Evolutionary conservation across 1,140 invertebrate species (phyloP).

Genomic region (Lepeophtheirus salmonis): DNA sequence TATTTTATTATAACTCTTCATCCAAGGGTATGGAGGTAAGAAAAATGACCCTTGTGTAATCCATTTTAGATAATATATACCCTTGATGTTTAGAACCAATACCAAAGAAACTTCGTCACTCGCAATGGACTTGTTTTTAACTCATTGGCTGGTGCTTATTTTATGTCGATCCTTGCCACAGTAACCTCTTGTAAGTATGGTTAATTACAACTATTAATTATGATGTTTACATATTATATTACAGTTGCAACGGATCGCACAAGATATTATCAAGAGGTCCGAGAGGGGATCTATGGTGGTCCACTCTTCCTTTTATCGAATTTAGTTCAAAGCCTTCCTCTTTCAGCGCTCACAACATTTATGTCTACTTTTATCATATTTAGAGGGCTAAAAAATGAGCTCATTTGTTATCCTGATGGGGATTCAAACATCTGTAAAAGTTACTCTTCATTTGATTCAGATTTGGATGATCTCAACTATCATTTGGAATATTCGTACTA

Average conservation of each 20-base stretch:
- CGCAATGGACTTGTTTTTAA: constrained; percentile 62
- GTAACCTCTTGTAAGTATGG: constrained; percentile 26
- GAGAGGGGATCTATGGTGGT: constrained; percentile 66
- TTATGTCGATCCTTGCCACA: constrained; percentile 55
- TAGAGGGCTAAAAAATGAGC: constrained; percentile 8
- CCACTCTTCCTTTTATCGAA: constrained; percentile 59
- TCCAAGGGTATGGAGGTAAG: constrained; percentile 36
- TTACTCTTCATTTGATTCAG: background rate
- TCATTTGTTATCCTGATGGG: constrained; percentile 8
- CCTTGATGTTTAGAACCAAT: constrained; percentile 22
- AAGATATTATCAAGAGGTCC: constrained; percentile 67
- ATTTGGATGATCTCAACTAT: constrained; percentile 8
- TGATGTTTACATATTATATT: constrained; percentile 20
- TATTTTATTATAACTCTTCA: constrained; percentile 42
- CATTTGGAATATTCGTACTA: background rate
- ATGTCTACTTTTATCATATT: constrained; percentile 12
- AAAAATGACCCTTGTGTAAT: background rate
- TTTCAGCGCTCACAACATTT: constrained; percentile 47
- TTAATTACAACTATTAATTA: constrained; percentile 19
- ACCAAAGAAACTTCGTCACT: constrained; percentile 50
- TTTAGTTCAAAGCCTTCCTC: constrained; percentile 52
- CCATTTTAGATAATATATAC: background rate
- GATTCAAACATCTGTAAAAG: background rate
- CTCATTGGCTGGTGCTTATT: constrained; percentile 50
- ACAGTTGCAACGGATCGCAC: constrained; percentile 61